phyloP scores from a whole-genome alignment of 2,113 vertebrate genomes.

The Saiga tatarica region DNA sequence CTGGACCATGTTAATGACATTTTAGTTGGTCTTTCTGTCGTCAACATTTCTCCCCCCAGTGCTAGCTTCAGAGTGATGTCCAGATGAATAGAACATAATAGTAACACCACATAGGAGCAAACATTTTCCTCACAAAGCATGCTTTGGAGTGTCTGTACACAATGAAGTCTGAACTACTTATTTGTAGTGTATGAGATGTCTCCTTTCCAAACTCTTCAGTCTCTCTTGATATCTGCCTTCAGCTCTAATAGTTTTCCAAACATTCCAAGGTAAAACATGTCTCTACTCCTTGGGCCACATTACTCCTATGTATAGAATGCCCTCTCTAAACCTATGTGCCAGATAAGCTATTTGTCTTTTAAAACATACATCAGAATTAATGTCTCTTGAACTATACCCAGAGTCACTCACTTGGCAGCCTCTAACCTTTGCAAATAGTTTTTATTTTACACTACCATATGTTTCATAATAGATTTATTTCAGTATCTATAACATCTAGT shows the following conservation, averaged over 20 bases:
- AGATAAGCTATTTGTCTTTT: not conserved
- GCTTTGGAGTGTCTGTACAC: not conserved
- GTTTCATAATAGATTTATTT: not conserved
- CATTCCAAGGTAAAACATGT: not conserved
- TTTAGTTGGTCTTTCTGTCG: not conserved
- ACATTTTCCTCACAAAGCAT: not conserved
- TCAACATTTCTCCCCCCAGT: not conserved
- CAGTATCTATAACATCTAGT: not conserved
- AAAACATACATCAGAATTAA: not conserved
- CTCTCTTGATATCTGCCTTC: not conserved
- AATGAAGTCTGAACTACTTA: not conserved
- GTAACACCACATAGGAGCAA: not conserved
- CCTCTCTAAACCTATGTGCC: not conserved
- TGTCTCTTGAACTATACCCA: not conserved
- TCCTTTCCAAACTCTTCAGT: not conserved
- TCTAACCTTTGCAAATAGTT: not conserved
- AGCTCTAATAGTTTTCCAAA: not conserved
- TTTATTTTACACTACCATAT: not conserved
- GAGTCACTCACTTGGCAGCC: not conserved
- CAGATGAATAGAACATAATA: not conserved
- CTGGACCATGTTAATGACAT: not conserved
- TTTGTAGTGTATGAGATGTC: not conserved
- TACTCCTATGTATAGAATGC: not conserved
- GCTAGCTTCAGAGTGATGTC: not conserved
- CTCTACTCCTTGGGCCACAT: not conserved